Base-by-base conservation (phyloP, 2,888 invertebrate genomes). In the Clistopyga incitator region DNA sequence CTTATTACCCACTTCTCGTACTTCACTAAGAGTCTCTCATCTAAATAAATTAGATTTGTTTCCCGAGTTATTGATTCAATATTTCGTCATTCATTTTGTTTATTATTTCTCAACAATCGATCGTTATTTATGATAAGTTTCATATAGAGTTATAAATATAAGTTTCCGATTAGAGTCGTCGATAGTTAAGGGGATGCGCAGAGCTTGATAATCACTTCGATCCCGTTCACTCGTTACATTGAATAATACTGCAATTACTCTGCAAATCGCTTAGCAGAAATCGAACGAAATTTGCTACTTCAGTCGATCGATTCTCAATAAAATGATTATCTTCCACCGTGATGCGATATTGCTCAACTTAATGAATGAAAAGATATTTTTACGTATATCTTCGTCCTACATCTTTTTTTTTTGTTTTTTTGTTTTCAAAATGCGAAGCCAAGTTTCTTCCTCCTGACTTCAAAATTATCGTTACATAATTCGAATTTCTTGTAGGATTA, bases 231-330 rank as follows among this genome's bases (percentile, higher is more conserved):
- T 80, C 68, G 50, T 61, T 72, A 83, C 77, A 82, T 82, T 78
- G 77, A 83, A 85, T 85, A 86, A 86, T 86, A 86, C 86, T 86
- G 84, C 76, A 81, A 82, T 85, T 79, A 77, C 76, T 81, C 84
- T 75, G 78, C 83, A 79, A 64, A 65, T 85, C 56, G 76, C 72
- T 81, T 75, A 72, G 77, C 74, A 56, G 68, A 80, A 68, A 79
- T 72, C 54, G 61, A 77, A 68, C 34, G 71, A 80, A 61, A 77
- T 75, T 81, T 74, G 54, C 45, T 67, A 68, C 52, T 74, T 70
- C 74, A 74, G 75, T 84, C 81, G 61, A 77, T 75, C 70, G 64
- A 64, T 64, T 38, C 64, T 70, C 54, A 78, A 65, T 50, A 68
- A 61, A 45, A 77, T 80, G 83, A 83, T 83, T 79, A 83, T 80